Evolutionary conservation across 1,140 invertebrate species (phyloP), one percentile per base, ranked within the genome.

Genomic region (Bombus fervidus): DNA sequence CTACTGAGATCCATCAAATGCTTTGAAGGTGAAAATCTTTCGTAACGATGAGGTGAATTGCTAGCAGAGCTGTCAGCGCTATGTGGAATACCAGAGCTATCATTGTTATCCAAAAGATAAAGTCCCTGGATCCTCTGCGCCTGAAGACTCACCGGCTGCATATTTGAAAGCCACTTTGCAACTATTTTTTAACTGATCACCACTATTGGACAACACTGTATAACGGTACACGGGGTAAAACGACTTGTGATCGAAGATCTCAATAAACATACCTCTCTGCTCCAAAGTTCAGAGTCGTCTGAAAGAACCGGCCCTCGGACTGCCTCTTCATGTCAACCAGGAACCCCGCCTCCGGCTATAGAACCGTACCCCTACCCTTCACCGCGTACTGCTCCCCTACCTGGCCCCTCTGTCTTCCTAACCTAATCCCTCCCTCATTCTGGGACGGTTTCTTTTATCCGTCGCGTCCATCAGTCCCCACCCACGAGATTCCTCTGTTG

Each of bases 1-100:
- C 82, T 89, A 53, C 93, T 94, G 0, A 95, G 85, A 47, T 95
- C 94, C 83, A 94, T 92, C 47, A 95, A 79, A 64, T 93, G 93
- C 10, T 86, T 92, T 10, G 92, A 86, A 0, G 94, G 92, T 0
- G 93, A 91, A 77, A 92, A 93, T 28, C 92, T 86, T 12, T 89
- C 92, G 78, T 94, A 93, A 28, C 90, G 87, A 13, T 93, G 79
- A 0, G 94, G 93, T 1, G 94, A 94, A 37, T 93, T 93, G 22
- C 93, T 93, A 0, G 92, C 90, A 0, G 93, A 94, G 69, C 93
- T 94, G 18, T 89, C 92, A 1, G 90, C 92, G 37, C 92, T 94
- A 43, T 93, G 91, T 0, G 91, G 92, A 18, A 93, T 92, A 0
- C 91, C 90, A 0, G 91, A 91, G 66, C 83, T 91, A 73, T 88